Conservation (phyloP, 1,140 invertebrate genomes). For the Dolichoris vasculosae region DNA sequence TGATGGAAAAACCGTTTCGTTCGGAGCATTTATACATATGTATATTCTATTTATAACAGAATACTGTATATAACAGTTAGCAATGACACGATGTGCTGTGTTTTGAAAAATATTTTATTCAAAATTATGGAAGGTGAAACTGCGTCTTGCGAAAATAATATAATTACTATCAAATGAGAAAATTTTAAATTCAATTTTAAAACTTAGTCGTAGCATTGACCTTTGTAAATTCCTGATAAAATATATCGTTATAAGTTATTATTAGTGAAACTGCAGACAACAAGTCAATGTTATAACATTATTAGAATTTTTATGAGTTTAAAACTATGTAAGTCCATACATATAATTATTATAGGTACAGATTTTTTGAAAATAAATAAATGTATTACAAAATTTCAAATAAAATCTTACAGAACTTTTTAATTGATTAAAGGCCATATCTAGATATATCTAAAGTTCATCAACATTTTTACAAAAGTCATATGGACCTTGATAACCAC, state of each 20-base stretch:
- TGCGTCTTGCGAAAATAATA: background rate
- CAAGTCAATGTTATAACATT: background rate
- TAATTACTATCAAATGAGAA: background rate
- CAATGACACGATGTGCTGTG: too few species aligned
- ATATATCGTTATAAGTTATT: background rate
- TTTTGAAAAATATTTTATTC: background rate
- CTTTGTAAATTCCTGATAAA: background rate
- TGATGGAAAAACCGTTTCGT: background rate
- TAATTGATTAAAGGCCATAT: background rate
- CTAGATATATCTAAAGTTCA: constrained; percentile 9
- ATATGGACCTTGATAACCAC: background rate
- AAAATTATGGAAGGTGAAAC: background rate
- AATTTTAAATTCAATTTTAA: background rate
- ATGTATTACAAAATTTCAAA: background rate
- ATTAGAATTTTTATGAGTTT: too few species aligned
- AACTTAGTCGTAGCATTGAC: background rate
- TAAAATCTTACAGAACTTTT: background rate
- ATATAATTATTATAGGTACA: background rate
- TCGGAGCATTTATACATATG: background rate
- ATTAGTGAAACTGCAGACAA: background rate
- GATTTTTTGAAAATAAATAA: background rate
- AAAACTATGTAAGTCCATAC: too few species aligned
- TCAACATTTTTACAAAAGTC: constrained; percentile 9
- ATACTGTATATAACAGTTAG: background rate
- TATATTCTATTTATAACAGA: background rate